Evolutionary conservation across 2,797 vertebrate genomes (phyloP), one percentile per base, ranked within the genome.

Genomic region (Eurystomus glaucurus): DNA sequence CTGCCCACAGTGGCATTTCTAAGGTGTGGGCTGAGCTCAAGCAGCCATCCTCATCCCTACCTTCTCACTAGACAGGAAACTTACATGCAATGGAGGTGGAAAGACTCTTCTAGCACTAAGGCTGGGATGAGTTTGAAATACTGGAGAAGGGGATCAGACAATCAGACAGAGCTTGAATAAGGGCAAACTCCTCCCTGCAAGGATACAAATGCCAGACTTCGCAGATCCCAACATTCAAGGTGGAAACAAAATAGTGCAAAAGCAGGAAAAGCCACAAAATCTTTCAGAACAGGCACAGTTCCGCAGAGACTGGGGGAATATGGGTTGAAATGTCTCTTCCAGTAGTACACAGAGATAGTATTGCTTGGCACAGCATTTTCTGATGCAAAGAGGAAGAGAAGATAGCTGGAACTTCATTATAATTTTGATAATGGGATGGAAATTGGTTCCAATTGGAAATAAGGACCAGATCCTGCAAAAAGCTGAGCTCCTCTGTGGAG

Each of bases 1-100:
- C 33, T 29, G 77, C 16, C 19, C 29, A 11, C 1, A 35, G 48
- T 1, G 31, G 35, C 26, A 41, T 23, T 81, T 58, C 68, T 54
- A 78, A 74, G 20, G 22, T 1, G 2, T 35, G 58, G 48, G 20
- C 22, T 6, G 21, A 87, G 54, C 25, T 45, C 1, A 11, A 26
- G 37, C 41, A 14, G 18, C n/a, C 2, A 3, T 26, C 9, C 29
- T 12, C 50, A n/a, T 26, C 45, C 48, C 61, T 41, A 19, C 12
- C 31, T 41, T 58, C 52, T 66, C 33, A 37, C 28, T 15, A 71
- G 48, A 11, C 2, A 6, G 50, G 35, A 61, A 84, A 37, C 3
- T 14, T 14, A 28, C 0, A 0, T 1, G 3, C 0, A 0, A 19
- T 10, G 16, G 45, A 81, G 33, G 20, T 50, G 14, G 41, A 33